phyloP scores from a whole-genome alignment of 2,888 invertebrate species.

The Tenthredo notha region DNA sequence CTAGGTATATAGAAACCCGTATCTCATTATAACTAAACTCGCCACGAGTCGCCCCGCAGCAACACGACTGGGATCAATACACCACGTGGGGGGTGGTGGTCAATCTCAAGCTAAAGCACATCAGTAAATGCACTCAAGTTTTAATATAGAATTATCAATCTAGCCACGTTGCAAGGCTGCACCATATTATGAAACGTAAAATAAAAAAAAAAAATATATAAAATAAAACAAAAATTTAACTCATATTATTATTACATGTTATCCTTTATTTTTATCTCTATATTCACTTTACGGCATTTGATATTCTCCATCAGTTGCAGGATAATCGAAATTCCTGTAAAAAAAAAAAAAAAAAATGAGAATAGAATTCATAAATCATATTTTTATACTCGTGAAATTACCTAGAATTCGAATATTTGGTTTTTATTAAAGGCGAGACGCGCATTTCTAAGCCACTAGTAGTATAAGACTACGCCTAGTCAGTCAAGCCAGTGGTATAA shows the following conservation, averaged over 20 bases:
- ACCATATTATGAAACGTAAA: background rate
- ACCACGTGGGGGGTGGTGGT: slow-evolving; percentile 49
- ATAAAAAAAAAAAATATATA: background rate
- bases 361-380: background rate
- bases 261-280: background rate
- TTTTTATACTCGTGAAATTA: background rate
- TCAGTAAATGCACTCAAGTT: slow-evolving; percentile 15
- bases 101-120: slow-evolving; percentile 28
- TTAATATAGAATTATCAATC: background rate
- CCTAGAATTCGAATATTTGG: background rate
- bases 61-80: slow-evolving; percentile 38
- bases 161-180: background rate
- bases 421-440: no score
- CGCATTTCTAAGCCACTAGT: background rate
- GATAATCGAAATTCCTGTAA: no score
- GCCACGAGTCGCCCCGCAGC: slow-evolving; percentile 6
- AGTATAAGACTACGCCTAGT: background rate
- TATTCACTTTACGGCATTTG: background rate
- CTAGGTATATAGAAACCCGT: slow-evolving; percentile 12
- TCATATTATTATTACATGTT: background rate
- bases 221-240: background rate
- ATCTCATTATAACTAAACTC: slow-evolving; percentile 45
- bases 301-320: background rate
- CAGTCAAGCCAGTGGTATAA: background rate
- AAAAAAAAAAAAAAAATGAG: background rate